Conservation (phyloP, 2,113 vertebrate species). For the Chitala chitala region DNA sequence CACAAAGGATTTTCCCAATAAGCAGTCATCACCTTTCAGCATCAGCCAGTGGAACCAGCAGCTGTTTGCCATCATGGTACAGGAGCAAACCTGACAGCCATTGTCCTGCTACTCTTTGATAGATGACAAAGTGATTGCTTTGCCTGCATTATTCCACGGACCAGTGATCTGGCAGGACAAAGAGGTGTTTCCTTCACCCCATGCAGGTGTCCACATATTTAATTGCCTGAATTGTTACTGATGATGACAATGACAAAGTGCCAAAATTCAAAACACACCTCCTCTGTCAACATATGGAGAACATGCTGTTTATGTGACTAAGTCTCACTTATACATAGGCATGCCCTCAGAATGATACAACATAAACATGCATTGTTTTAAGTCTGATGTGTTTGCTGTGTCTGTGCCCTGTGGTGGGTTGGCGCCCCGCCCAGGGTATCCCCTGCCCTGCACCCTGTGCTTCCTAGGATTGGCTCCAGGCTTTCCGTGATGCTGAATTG, state of each 20-base stretch:
- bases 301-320: background rate
- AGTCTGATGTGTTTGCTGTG: background rate
- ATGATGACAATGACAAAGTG: background rate
- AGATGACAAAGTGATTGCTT: conserved; percentile 5
- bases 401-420: too few species aligned
- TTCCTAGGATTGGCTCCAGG: too few species aligned
- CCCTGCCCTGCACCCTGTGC: too few species aligned
- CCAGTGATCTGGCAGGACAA: background rate
- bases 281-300: background rate
- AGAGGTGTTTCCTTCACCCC: background rate
- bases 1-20: background rate
- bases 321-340: background rate
- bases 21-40: background rate
- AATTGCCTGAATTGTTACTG: background rate
- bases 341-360: background rate
- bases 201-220: background rate
- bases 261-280: too few species aligned
- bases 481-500: too few species aligned
- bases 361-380: background rate
- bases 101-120: background rate
- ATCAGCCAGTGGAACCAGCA: background rate
- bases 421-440: too few species aligned
- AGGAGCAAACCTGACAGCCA: background rate
- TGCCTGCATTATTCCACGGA: background rate
- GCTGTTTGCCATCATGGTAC: background rate